phyloP scores from a whole-genome alignment of 2,113 vertebrate species.

The Brachyhypopomus occidentalis region DNA sequence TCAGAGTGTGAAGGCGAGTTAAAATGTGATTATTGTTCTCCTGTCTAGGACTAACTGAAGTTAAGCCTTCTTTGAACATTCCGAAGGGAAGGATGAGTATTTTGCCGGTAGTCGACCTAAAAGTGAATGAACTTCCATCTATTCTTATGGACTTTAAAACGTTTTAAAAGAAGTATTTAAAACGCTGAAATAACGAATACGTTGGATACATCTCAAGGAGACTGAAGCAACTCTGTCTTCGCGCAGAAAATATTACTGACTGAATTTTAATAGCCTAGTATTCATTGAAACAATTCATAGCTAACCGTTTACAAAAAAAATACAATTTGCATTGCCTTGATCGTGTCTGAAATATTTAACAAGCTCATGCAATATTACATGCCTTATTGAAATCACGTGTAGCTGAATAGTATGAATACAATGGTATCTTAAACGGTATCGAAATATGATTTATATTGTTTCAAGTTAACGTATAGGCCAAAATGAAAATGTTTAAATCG shows the following conservation, averaged over 20 bases:
- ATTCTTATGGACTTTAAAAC: constrained; percentile 29
- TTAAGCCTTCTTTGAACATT: constrained; percentile 69
- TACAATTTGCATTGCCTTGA: too few species aligned
- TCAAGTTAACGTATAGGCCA: too few species aligned
- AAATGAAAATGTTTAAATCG: too few species aligned
- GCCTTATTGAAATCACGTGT: too few species aligned
- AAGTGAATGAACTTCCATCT: constrained; percentile 49
- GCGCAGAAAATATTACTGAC: background rate
- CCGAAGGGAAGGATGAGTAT: constrained; percentile 66
- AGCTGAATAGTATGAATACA: too few species aligned
- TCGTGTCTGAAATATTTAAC: too few species aligned
- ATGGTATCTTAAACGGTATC: too few species aligned
- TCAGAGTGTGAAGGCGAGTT: constrained; percentile 69
- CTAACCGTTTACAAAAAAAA: too few species aligned
- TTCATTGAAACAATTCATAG: background rate
- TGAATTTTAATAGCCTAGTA: background rate
- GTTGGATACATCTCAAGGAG: background rate
- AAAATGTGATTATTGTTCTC: constrained; percentile 75
- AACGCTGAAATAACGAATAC: constrained; percentile 14
- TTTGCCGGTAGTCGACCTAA: constrained; percentile 60
- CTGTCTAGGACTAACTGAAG: constrained; percentile 72
- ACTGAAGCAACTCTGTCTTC: constrained; percentile 29
- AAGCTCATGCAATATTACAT: too few species aligned
- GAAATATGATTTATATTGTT: too few species aligned
- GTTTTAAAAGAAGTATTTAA: constrained; percentile 7